Base-by-base conservation (phyloP, 2,888 invertebrate genomes). In the Hipparchia sbordonii region DNA sequence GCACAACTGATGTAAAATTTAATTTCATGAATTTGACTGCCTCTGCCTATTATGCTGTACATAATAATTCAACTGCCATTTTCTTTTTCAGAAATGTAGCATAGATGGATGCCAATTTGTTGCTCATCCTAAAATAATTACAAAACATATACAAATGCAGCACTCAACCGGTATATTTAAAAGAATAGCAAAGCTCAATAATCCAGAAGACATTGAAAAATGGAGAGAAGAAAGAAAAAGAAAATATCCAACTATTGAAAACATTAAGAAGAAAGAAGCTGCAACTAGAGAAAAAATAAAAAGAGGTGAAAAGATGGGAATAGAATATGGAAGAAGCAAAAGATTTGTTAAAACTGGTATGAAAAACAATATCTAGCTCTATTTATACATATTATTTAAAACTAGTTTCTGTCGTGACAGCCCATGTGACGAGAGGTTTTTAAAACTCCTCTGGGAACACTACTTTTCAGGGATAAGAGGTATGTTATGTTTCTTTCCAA, bases 221-320 rank as follows among this genome's bases (percentile, higher is more conserved):
- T 99, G 98, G 98, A 95, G 96, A 77, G 95, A 95, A 68, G 98
- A 98, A 81, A 94, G 99, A 67, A 97, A 96, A 85, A 96, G 94
- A 89, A 96, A 95, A 81, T 98, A 95, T 88, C 98, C 98, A 0
- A 97, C 97, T 0, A 94, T 94, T 79, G 93, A 90, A 45, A 97
- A 97, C 85, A 94, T 96, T 48, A 95, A 95, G 74, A 95, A 95
- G 77, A 94, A 95, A 81, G 94, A 95, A 77, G 95, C 95, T 56
- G 95, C 95, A 75, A 89, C 94, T 52, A 94, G 95, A 75, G 97
- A 97, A 82, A 96, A 95, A 84, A 82, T 95, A 70, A 94, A 96
- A 75, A 94, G 97, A 75, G 98, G 98, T 45, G 97, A 98, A 91
- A 95, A 96, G 82, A 94, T 97, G 82, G 93, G 94, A 12, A 86